Conservation (phyloP, 2,113 vertebrate genomes). For the Monopterus albus region DNA sequence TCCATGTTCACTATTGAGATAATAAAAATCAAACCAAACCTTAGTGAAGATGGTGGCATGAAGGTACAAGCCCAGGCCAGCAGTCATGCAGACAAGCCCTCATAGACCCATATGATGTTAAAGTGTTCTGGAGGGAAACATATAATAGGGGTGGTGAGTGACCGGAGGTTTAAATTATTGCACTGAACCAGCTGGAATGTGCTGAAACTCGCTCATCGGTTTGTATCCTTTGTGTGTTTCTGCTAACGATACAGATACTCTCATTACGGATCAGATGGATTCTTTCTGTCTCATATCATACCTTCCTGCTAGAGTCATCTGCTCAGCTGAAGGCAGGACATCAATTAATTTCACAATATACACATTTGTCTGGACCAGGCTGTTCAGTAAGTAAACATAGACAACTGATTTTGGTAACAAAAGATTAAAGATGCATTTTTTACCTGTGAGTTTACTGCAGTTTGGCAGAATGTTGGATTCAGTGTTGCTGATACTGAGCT, state of each 20-base stretch:
- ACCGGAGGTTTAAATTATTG: background rate
- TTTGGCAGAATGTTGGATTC: too few relatives aligned
- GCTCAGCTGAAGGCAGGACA: background rate
- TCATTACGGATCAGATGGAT: background rate
- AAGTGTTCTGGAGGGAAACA: background rate
- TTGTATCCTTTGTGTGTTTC: background rate
- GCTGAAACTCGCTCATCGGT: background rate
- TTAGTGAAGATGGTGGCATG: too few relatives aligned
- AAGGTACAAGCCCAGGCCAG: background rate
- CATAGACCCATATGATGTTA: background rate
- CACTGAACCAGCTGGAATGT: background rate
- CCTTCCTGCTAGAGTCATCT: background rate
- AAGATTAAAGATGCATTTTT: background rate
- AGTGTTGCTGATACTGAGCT: too few relatives aligned
- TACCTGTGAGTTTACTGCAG: background rate
- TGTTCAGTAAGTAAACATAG: background rate
- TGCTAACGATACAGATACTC: background rate
- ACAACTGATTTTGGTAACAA: background rate
- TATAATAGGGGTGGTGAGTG: background rate
- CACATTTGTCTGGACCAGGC: background rate
- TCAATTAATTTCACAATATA: background rate
- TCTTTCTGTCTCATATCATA: background rate
- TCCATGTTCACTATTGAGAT: too few relatives aligned
- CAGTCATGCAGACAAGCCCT: background rate
- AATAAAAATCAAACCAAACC: too few relatives aligned